Evolutionary conservation across 2,797 vertebrate species (phyloP), one percentile per base, ranked within the genome.

Genomic region (Limosa lapponica): DNA sequence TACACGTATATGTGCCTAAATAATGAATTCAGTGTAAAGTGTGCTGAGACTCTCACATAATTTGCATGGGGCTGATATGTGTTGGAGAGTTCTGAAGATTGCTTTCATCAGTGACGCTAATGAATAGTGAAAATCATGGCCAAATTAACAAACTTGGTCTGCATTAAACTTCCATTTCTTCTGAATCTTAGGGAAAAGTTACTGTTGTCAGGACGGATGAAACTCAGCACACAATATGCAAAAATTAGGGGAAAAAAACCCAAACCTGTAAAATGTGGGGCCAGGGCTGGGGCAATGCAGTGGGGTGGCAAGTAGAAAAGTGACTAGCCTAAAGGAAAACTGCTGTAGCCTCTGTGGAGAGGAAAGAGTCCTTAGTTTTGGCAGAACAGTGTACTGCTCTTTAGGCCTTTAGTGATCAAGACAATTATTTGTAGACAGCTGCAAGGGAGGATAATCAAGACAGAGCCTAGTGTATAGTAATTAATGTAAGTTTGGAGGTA

Each of bases 71-170:
- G 23, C 51, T 91, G 75, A 28, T 87, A 24, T 2, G 58, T 75
- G 32, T 28, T 93, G 62, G 82, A 89, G 51, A 58, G 69, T 69
- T 82, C 64, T 66, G 58, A 80, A 85, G 82, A 54, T 82, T 77
- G 64, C 30, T 79, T 27, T 96, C 71, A 62, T 93, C 75, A 55
- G 71, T 27, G 74, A 75, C 87, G 82, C 59, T 93, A 71, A 89
- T 82, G 82, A 85, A 48, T 57, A 62, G 69, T 73, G 79, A 90
- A 90, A 82, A 85, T 89, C 24, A 15, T 12, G 27, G 39, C 55
- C 51, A 87, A 87, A 77, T 90, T 58, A 77, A 46, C 55, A 48
- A 73, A 80, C 71, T 36, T 6, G 16, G 23, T 73, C 27, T 39
- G 25, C 55, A 41, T 62, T 41, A 25, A 4, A 5, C 12, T 81